Base-by-base conservation (phyloP, 2,888 invertebrate genomes). In the Erebia epiphron region DNA sequence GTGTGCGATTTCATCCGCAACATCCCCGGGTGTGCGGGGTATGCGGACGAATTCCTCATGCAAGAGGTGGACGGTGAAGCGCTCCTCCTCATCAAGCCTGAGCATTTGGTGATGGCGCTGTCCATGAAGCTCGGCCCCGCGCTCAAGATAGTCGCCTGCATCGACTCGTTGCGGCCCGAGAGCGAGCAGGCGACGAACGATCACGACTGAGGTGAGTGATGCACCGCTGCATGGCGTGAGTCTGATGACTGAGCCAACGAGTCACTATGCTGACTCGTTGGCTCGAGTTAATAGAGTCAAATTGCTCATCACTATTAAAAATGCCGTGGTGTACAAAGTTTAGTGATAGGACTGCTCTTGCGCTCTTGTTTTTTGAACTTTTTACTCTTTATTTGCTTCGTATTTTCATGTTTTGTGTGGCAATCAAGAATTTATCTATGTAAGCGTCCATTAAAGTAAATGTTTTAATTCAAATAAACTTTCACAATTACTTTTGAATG, bases 21-120 rank as follows among this genome's bases (percentile, higher is more conserved):
- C 79, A 94, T 99, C 71, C 98, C 98, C 0, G 99, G 98, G 0
- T 98, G 98, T 86, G 95, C 96, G 10, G 97, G 97, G 78, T 98
- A 98, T 84, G 98, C 98, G 0, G 98, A 98, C 82, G 98, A 98
- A 85, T 99, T 99, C 91, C 95, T 97, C 13, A 96, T 97, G 81
- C 98, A 99, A 89, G 99, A 99, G 89, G 98, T 99, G 79, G 99
- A 99, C 82, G 99, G 99, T 0, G 98, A 98, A 83, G 99, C 99
- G 0, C 90, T 99, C 73, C 95, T 99, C 91, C 93, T 99, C 68
- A 95, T 99, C 67, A 97, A 98, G 82, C 98, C 98, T 77, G 98
- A 98, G 82, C 99, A 99, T 89, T 94, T 99, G 46, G 98, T 99
- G 92, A 96, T 97, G 76, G 97, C 98, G 9, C 98, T 99, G 95